These are phyloP conservation scores for Gymnorhina tibicen DNA, from an alignment of 2,113 vertebrate species.

Conservation along the genomic window DNA sequence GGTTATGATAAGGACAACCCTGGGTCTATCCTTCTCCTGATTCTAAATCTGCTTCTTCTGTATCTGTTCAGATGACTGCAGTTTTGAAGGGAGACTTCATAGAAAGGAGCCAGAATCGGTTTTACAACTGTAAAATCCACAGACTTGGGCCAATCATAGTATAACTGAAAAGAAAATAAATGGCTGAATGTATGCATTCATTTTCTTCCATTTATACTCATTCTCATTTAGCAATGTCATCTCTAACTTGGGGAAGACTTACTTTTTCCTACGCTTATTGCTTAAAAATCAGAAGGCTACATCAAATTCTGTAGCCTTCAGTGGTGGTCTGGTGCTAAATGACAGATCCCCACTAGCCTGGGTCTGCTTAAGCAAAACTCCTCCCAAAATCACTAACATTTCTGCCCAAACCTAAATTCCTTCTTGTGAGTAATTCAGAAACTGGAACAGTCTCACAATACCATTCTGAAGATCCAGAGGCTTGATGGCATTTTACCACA, in stretches of 20 bases:
- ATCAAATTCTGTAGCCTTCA: background rate
- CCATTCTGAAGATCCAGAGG: background rate
- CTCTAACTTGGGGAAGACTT: background rate
- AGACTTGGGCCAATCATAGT: constrained; percentile 1
- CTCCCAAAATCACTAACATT: background rate
- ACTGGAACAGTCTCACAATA: background rate
- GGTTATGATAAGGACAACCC: background rate
- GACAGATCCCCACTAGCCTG: background rate
- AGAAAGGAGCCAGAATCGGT: constrained; percentile 22
- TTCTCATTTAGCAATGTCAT: background rate
- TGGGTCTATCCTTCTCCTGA: background rate
- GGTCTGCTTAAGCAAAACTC: background rate
- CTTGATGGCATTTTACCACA: background rate
- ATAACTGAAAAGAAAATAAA: background rate
- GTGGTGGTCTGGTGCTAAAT: background rate
- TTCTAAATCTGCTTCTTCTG: background rate
- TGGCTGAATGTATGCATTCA: background rate
- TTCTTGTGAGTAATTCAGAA: background rate
- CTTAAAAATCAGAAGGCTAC: background rate
- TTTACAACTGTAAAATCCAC: background rate
- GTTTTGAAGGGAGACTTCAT: background rate
- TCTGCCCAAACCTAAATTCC: background rate
- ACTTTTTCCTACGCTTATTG: background rate
- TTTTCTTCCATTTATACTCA: background rate
- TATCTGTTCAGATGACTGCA: background rate